Evolutionary conservation across 2,797 vertebrate genomes (phyloP).

Genomic region (Gallinago nigripennis): DNA sequence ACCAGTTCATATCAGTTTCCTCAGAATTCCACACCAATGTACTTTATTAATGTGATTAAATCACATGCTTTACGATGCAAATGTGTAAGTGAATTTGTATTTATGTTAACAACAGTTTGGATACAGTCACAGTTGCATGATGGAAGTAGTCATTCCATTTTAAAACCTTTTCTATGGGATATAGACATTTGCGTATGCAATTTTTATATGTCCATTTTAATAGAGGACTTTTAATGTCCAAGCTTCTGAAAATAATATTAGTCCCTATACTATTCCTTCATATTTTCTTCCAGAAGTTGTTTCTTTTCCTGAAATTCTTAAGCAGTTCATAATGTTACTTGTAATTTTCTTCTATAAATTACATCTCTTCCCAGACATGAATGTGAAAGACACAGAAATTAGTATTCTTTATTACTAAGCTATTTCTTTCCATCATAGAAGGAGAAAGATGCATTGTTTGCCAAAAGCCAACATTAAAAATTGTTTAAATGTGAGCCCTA

Average conservation of each 20-base stretch:
- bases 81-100: neutral
- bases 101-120: neutral
- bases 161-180: neutral
- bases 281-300: neutral
- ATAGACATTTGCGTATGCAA: rapidly evolving
- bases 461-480: conserved; percentile 12
- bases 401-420: conserved; percentile 13
- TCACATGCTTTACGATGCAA: neutral
- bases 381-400: conserved; percentile 6
- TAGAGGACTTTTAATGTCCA: neutral
- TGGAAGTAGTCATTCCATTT: neutral
- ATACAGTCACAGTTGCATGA: neutral
- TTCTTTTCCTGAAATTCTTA: neutral
- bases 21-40: neutral
- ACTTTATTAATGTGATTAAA: neutral
- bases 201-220: neutral
- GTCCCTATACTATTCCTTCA: neutral
- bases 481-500: neutral
- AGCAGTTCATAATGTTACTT: neutral
- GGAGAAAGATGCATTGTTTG: neutral
- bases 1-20: neutral
- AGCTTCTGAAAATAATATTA: neutral
- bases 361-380: neutral
- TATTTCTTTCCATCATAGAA: neutral
- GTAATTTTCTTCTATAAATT: conserved; percentile 27